These are phyloP conservation scores for Marmota flaviventris DNA, from an alignment of 2,113 vertebrate species.

Conservation along the genomic window DNA sequence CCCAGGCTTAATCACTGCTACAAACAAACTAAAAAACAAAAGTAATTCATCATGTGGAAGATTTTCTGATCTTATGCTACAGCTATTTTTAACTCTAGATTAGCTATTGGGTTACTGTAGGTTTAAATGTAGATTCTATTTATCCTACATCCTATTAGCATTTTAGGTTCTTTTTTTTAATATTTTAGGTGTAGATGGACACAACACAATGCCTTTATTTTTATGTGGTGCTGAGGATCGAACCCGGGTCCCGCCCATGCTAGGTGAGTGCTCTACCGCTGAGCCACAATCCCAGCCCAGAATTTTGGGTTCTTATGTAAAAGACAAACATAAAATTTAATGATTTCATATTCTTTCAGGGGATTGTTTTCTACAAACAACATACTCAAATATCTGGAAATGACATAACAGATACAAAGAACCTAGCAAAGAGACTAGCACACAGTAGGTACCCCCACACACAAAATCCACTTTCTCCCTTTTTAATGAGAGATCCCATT, in stretches of 20 bases:
- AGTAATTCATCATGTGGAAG: not conserved
- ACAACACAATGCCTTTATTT: too few relatives aligned
- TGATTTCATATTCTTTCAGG: constrained; percentile 5
- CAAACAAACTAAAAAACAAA: too few relatives aligned
- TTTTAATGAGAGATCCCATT: not conserved
- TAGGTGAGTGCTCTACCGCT: too few relatives aligned
- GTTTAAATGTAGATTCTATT: not conserved
- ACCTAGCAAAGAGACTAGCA: not conserved
- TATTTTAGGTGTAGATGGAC: too few relatives aligned
- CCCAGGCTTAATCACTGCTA: too few relatives aligned
- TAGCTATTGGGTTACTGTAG: not conserved
- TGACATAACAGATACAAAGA: not conserved
- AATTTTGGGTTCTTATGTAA: constrained; percentile 47
- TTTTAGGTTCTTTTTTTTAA: too few relatives aligned
- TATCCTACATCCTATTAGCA: not conserved
- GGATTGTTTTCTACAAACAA: not conserved
- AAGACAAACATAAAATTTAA: not conserved
- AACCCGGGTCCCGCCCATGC: too few relatives aligned
- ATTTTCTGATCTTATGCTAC: not conserved
- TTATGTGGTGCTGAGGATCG: too few relatives aligned
- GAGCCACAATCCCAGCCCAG: not conserved
- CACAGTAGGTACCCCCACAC: not conserved
- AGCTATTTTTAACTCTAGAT: not conserved
- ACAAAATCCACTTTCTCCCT: not conserved
- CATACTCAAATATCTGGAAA: not conserved